Evolutionary conservation across 2,888 invertebrate species (phyloP).

Genomic region (Mechanitis messenoides): DNA sequence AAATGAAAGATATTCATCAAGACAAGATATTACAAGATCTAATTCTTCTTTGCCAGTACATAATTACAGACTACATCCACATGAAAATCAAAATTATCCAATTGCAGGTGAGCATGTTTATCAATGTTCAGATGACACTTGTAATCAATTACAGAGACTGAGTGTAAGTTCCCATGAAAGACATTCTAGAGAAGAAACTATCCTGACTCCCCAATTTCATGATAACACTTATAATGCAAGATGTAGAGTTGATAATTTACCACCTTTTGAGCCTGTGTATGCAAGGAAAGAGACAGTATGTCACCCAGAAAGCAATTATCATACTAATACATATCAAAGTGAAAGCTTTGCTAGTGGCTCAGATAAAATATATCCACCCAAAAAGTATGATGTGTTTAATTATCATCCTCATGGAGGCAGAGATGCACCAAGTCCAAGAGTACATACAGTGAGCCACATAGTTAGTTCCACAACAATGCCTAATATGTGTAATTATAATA

Average conservation of each 20-base stretch:
- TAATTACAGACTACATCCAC: slow-evolving; percentile 45
- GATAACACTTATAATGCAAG: slow-evolving; percentile 52
- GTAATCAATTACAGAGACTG: slow-evolving; percentile 59
- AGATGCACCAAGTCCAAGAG: slow-evolving; percentile 56
- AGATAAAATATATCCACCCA: slow-evolving; percentile 64
- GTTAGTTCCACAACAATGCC: slow-evolving; percentile 72
- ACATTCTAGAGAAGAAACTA: slow-evolving; percentile 55
- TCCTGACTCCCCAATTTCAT: slow-evolving; percentile 55
- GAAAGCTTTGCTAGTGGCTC: slow-evolving; percentile 59
- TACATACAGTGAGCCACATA: slow-evolving; percentile 68
- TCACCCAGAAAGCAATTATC: slow-evolving; percentile 59
- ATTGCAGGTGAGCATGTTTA: slow-evolving; percentile 52
- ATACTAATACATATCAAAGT: slow-evolving; percentile 57
- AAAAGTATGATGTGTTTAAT: slow-evolving; percentile 63
- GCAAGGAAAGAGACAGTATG: slow-evolving; percentile 54
- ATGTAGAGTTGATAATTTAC: slow-evolving; percentile 48
- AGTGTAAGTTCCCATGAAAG: slow-evolving; percentile 64
- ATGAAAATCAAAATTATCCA: slow-evolving; percentile 53
- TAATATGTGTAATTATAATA: slow-evolving; percentile 64
- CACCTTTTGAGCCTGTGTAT: slow-evolving; percentile 56
- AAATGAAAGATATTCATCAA: slow-evolving; percentile 59
- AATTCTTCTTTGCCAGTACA: slow-evolving; percentile 46
- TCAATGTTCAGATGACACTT: slow-evolving; percentile 53
- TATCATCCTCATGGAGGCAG: slow-evolving; percentile 60
- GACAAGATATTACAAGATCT: slow-evolving; percentile 55